Base-by-base conservation (phyloP, 1,140 invertebrate genomes). In the Trichonephila inaurata region DNA sequence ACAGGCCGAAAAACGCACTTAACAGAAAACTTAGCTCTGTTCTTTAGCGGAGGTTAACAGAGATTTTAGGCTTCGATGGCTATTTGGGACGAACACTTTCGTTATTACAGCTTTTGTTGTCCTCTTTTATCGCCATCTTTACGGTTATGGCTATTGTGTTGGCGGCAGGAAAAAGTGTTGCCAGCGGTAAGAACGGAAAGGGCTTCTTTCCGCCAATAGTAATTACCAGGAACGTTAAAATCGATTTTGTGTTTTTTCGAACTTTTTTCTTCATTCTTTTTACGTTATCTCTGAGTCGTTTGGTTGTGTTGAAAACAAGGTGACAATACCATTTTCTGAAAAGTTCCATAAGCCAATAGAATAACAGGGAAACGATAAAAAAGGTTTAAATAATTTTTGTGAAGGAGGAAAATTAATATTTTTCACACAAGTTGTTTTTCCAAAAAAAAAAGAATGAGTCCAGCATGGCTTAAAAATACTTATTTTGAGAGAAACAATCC, bases 61-160 rank as follows among this genome's bases (percentile, higher is more conserved):
- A 89, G 88, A 92, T 92, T 92, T 92, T 92, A 83, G 40, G 90
- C 81, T 28, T 66, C 28, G 90, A 82, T 92, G 72, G 51, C 28
- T 58, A 85, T 92, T 61, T 83, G 44, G 90, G 82, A 92, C 90
- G 66, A 44, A 58, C 51, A 64, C 61, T 85, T 83, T 92, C 62
- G 58, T 85, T 92, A 58, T 92, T 66, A 33, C 61, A 10, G 64
- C 64, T 69, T 89, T 92, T 85, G 33, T 92, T 92, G 64, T 90
- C n/a, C 69, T 33, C 28, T 89, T 91, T 91, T 91, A 61, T 81
- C 69, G 69, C 58, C 28, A 82, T 62, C 51, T 89, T 77, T 89
- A 89, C 69, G 64, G 66, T 89, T 89, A 77, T 62, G 81, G 61
- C 51, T 60, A 90, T 90, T 90, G 89, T 90, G 64, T 90, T 40